These are phyloP conservation scores for Diaprepes abbreviatus DNA, from an alignment of 2,888 invertebrate species.

Conservation along the genomic window DNA sequence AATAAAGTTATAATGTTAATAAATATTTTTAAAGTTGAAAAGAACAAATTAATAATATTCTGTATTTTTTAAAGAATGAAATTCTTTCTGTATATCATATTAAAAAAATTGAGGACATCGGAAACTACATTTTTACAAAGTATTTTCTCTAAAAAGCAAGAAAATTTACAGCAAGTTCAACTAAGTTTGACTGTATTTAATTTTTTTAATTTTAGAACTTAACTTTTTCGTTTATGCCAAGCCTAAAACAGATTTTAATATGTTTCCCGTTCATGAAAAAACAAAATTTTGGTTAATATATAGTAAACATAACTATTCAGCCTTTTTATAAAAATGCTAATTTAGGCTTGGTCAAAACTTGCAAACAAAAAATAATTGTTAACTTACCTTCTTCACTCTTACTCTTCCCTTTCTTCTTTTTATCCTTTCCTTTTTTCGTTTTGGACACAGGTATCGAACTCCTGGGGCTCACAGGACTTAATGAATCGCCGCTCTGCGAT, in stretches of 20 bases:
- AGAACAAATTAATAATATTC: too few species aligned
- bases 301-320: neutral
- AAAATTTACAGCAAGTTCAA: slow-evolving; percentile 9
- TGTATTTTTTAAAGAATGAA: too few species aligned
- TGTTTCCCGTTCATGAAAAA: neutral
- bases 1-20: too few species aligned
- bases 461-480: slow-evolving; percentile 51
- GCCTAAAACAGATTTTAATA: neutral
- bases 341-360: slow-evolving; percentile 3
- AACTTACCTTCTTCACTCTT: slow-evolving; percentile 37
- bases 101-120: too few species aligned
- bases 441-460: slow-evolving; percentile 63
- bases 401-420: slow-evolving; percentile 49
- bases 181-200: neutral
- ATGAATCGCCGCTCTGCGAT: slow-evolving; percentile 43
- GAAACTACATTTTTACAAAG: neutral
- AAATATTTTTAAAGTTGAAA: too few species aligned
- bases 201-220: neutral
- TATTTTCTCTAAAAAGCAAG: slow-evolving; percentile 9
- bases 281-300: neutral
- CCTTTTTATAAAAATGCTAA: neutral
- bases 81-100: too few species aligned
- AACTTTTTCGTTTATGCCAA: neutral
- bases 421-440: slow-evolving; percentile 58
- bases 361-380: neutral